Percentiles rank a stretch among this genome's conserved stretches.
Conservation (phyloP, 92 coral and sea anemone genomes). For the Muricea muricata region DNA sequence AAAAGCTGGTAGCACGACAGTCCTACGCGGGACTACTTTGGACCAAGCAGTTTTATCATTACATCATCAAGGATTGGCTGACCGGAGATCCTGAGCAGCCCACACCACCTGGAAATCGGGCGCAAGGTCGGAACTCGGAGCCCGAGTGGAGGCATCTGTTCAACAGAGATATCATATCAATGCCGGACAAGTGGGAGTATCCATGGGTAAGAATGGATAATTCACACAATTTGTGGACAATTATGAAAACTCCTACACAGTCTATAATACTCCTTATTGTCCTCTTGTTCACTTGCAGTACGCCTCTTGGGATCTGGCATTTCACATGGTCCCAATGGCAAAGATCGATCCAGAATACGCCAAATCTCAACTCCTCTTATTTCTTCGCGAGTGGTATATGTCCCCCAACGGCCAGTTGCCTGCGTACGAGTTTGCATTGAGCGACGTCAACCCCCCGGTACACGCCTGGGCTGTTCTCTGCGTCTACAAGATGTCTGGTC, state of each 20-base stretch:
- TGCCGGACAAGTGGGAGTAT: conserved; percentile 99
- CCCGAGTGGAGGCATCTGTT: conserved; percentile 88
- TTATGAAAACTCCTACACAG: background rate
- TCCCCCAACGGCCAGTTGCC: conserved; percentile 98
- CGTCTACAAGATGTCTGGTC: conserved; percentile 95
- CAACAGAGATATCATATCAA: conserved; percentile 88
- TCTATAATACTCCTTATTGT: background rate
- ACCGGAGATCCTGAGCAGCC: conserved; percentile 87
- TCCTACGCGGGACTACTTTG: conserved; percentile 94
- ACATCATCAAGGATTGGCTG: conserved; percentile 91
- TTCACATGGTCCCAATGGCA: conserved; percentile 93
- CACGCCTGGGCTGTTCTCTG: conserved; percentile 88
- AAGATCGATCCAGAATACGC: conserved; percentile 96
- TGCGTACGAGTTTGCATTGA: conserved; percentile 94
- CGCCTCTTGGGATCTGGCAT: conserved; percentile 97
- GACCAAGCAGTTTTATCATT: conserved; percentile 98
- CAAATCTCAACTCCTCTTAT: conserved; percentile 82
- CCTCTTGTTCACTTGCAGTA: conserved; percentile 58
- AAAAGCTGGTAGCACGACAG: conserved; percentile 85
- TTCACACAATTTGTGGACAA: background rate
- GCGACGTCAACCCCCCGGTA: conserved; percentile 98
- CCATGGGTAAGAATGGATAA: conserved; percentile 80
- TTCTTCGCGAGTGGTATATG: conserved; percentile 96
- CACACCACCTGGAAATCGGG: conserved; percentile 75
- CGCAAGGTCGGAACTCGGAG: conserved; percentile 79